These are phyloP conservation scores for Mionectes macconnelli DNA, from an alignment of 2,113 vertebrate species.

Conservation along the genomic window DNA sequence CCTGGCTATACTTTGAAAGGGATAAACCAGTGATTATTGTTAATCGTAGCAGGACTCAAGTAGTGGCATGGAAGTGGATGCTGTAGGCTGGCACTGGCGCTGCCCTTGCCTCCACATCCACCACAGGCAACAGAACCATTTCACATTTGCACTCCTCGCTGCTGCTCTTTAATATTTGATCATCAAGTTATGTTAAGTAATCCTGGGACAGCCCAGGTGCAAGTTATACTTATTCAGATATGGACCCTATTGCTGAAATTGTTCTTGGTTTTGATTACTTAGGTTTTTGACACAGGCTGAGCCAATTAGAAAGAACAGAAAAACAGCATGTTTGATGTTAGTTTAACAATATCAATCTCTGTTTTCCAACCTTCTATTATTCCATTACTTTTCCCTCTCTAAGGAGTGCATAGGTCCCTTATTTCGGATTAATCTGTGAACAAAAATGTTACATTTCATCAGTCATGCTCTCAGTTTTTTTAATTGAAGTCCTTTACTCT, in stretches of 20 bases:
- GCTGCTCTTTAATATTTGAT: not conserved
- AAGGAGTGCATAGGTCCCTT: not conserved
- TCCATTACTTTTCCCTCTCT: not conserved
- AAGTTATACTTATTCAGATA: not conserved
- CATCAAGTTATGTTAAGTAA: not conserved
- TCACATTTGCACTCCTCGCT: not conserved
- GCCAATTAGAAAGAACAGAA: not conserved
- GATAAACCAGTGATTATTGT: not conserved
- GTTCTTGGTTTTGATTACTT: not conserved
- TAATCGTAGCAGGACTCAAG: not conserved
- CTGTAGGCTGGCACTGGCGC: not conserved
- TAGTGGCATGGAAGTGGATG: not conserved
- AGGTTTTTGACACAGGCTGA: not conserved
- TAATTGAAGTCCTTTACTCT: not conserved
- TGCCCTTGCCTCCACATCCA: fast-evolving
- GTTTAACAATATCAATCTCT: not conserved
- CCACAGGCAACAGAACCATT: not conserved
- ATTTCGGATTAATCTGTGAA: not conserved
- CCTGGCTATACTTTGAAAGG: not conserved
- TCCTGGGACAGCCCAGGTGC: not conserved
- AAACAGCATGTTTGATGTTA: not conserved
- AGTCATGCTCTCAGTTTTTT: not conserved
- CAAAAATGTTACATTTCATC: not conserved
- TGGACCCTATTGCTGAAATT: not conserved
- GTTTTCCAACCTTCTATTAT: not conserved